Evolutionary conservation across 2,113 vertebrate genomes (phyloP), one percentile per base, ranked within the genome.

Genomic region (Physeter macrocephalus): DNA sequence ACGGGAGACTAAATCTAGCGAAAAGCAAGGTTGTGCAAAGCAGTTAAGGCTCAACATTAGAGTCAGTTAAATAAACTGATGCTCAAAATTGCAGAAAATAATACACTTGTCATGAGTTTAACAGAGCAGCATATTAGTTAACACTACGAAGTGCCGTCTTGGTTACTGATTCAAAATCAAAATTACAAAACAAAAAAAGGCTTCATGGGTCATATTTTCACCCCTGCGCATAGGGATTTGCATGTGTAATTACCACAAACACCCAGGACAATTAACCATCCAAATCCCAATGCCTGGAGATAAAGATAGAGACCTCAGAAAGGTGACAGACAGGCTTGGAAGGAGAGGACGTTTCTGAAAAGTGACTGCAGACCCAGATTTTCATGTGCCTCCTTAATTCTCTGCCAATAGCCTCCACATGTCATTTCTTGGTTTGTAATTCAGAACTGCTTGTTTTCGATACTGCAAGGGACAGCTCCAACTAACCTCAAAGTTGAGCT

Each of bases 1-100:
- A 69, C 0, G 0, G 77, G 89, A 92, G 93, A 64, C 97, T 98
- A 66, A 17, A 80, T 97, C 91, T 97, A 98, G 95, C 97, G 93
- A 96, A 98, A 98, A 98, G 98, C 98, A 97, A 97, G 97, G 97
- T 97, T 98, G 95, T 97, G 98, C 99, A 98, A 97, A 98, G 98
- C 98, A 97, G 77, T 66, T 88, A 96, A 92, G 85, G 90, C 81
- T 97, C 95, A 89, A 88, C 88, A 84, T 90, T 87, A 97, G 98
- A 95, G 96, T 97, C 97, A 92, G 75, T 95, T 84, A 97, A 86
- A 72, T 96, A 81, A 98, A 97, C 75, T 84, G 96, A 93, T 89
- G 88, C 71, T 97, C 90, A 90, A 78, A 64, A 92, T 93, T 97
- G 93, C 94, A 97, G 86, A 97, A 98, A 97, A 96, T 64, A 91